Conservation (phyloP, 2,113 vertebrate species). For the Dasypus novemcinctus region DNA sequence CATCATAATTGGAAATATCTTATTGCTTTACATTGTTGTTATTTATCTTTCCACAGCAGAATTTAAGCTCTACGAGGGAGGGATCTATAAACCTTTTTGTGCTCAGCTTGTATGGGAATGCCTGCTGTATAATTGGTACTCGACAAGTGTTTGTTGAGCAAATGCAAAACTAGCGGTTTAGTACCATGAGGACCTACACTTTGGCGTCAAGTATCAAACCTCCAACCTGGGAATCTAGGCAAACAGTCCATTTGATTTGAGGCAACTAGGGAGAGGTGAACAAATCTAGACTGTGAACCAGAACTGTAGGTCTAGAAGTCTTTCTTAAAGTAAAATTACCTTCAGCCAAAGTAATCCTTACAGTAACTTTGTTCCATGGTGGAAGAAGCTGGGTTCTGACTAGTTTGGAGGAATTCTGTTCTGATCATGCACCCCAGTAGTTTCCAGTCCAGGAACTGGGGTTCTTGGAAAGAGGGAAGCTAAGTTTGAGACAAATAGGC, state of each 20-base stretch:
- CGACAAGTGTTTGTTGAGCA: background rate
- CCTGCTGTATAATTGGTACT: background rate
- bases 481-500: background rate
- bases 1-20: background rate
- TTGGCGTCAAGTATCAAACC: background rate
- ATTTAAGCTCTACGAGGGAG: background rate
- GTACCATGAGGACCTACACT: background rate
- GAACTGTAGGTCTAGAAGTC: background rate
- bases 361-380: background rate
- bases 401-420: background rate
- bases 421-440: background rate
- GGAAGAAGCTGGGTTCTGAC: background rate
- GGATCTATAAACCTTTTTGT: background rate
- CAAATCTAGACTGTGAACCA: background rate
- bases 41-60: background rate
- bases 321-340: background rate
- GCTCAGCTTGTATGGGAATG: background rate
- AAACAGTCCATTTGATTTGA: background rate
- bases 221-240: background rate
- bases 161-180: too few species aligned
- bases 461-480: background rate
- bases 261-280: background rate
- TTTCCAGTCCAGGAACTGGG: rapidly evolving
- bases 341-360: background rate
- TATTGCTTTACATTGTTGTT: background rate